phyloP scores from a whole-genome alignment of 2,797 vertebrate species.

The Bradypodion pumilum region DNA sequence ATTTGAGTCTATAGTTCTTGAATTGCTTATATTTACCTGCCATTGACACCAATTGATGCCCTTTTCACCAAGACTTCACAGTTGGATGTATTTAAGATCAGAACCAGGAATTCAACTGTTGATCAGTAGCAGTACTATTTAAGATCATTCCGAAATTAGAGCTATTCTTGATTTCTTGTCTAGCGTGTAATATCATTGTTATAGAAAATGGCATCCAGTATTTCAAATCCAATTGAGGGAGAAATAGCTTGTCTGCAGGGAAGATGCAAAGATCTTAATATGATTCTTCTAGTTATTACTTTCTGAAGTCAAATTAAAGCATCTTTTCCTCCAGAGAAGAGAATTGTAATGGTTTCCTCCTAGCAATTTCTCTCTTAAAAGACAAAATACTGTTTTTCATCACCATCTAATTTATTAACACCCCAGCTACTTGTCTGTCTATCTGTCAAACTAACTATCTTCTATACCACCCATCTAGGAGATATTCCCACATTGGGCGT shows the following conservation, averaged over 20 bases:
- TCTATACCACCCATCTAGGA: too few relatives aligned
- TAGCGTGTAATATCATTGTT: too few relatives aligned
- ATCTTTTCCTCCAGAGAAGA: neutral
- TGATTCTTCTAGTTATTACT: too few relatives aligned
- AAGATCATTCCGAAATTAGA: neutral
- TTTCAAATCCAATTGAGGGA: too few relatives aligned
- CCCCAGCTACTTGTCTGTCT: too few relatives aligned
- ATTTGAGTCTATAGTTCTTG: neutral
- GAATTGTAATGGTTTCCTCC: neutral
- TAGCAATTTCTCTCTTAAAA: neutral
- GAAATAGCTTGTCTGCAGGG: neutral
- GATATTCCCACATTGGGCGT: too few relatives aligned
- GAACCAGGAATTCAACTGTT: neutral
- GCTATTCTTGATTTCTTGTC: neutral
- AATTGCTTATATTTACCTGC: neutral
- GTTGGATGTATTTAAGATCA: neutral
- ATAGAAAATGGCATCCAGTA: neutral
- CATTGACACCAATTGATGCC: neutral
- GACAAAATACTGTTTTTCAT: neutral
- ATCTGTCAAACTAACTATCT: too few relatives aligned
- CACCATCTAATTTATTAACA: rapidly evolving
- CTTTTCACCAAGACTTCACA: neutral
- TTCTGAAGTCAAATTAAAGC: neutral
- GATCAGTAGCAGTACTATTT: neutral
- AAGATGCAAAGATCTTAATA: neutral